Evolutionary conservation across 2,888 invertebrate species (phyloP), one percentile per base, ranked within the genome.

Genomic region (Scrobipalpa atriplicella): DNA sequence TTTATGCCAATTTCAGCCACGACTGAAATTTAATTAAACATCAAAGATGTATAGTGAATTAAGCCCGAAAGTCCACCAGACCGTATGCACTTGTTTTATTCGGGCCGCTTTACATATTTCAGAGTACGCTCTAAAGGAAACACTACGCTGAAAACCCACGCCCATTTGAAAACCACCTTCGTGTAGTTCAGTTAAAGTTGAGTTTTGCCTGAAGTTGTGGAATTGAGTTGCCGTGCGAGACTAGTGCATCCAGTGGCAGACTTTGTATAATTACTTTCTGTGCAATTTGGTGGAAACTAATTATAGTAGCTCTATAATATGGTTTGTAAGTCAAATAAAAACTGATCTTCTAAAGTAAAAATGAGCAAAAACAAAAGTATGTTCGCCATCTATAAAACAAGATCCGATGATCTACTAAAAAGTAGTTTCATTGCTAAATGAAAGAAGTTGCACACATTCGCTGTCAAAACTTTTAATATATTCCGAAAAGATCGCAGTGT

Each of bases 61-160:
- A 84, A 83, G 81, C 82, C 81, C 73, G 70, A 68, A 77, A 82
- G 82, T 78, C 54, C 84, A 83, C 82, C 80, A 80, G 80, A 80
- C 80, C 71, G 74, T 71, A 68, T 84, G 83, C 83, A 83, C 75
- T 83, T 85, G 83, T 87, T 87, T 85, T 87, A 87, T 89, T 86
- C 83, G 81, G 83, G 82, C 80, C 80, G 75, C 80, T 78, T 79
- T 83, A 81, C 75, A 74, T 84, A 86, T 65, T 65, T 43, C 58
- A 62, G 62, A 36, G 29, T 16, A 61, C 41, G 41, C 61, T 61
- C 21, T 13, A 41, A 38, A 61, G 61, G 61, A 61, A 61, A 19
- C 39, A 61, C 61, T 61, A 13, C 75, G 73, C 81, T 81, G 80
- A 81, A 84, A 83, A 78, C 79, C 78, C 70, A 67, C 70, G 1